Evolutionary conservation across 2,888 invertebrate species (phyloP), one percentile per base, ranked within the genome.

Genomic region (Euclidia mi): DNA sequence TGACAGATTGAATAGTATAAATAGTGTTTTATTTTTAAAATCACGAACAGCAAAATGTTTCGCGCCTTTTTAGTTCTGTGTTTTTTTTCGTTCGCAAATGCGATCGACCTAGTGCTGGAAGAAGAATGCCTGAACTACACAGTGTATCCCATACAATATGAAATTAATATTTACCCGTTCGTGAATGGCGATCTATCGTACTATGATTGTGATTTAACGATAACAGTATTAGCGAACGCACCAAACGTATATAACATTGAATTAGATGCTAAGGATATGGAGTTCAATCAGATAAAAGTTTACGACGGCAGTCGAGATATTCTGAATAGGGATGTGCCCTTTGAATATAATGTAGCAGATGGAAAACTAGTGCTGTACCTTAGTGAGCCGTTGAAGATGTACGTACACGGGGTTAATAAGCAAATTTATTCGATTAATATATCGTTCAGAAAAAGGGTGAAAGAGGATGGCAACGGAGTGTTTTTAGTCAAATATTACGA

Each of bases 91-190:
- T 72, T 83, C n/a, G 75, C 79, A 12, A 81, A 82, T 25, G 88
- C 81, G 9, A 11, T 49, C 4, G 80, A 84, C 55, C 69, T 85
- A 25, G 66, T 88, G 11, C 59, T 71, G 28, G 88, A 90, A 41
- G 94, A 94, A 74, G 93, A 94, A 68, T 94, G 94, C 69, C 76
- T 94, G 11, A 92, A 94, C 65, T 94, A 92, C 38, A 93, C 93
- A 45, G 88, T 94, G 41, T 94, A 94, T 62, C 94, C 94, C 55
- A 84, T 92, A 58, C 91, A 94, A 61, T 94, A 94, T 38, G 94
- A 94, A 46, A 50, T 94, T 0, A 86, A 81, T 1, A 78, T 94
- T 45, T 86, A 72, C 11, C 94, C 94, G 0, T 85, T 88, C 38
- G 70, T 92, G 41, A 81, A 79, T 31, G 76, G 67, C 14, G 81